A percentile compares a stretch with the other conserved stretches of the same genome.
phyloP scores from a whole-genome alignment of 2,888 invertebrate species.

The Orchesellides sinensis region DNA sequence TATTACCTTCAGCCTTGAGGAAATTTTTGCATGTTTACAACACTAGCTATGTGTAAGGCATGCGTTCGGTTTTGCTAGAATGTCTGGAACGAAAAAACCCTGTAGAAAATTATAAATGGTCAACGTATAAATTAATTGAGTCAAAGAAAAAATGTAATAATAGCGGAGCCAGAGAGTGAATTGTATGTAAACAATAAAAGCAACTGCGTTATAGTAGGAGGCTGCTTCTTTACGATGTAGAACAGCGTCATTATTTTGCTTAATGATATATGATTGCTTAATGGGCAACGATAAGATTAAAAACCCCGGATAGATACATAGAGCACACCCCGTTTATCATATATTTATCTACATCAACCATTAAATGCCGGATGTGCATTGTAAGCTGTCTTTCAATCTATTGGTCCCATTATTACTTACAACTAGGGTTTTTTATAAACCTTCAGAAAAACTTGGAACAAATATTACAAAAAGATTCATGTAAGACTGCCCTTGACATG shows the following conservation, averaged over 20 bases:
- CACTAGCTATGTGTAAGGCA: background rate
- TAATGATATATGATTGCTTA: conserved; percentile 46
- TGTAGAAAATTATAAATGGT: background rate
- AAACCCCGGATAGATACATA: background rate
- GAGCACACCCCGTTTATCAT: conserved; percentile 17
- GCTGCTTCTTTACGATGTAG: too few relatives aligned
- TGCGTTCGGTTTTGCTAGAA: too few relatives aligned
- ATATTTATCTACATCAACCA: conserved; percentile 36
- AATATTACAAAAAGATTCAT: too few relatives aligned
- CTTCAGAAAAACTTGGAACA: too few relatives aligned
- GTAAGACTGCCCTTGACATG: too few relatives aligned
- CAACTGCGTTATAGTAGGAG: too few relatives aligned
- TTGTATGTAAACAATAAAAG: too few relatives aligned
- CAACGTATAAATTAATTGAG: conserved; percentile 47
- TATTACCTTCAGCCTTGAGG: conserved; percentile 9
- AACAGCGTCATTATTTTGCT: conserved; percentile 21
- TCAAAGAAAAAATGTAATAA: background rate
- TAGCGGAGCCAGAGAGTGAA: too few relatives aligned
- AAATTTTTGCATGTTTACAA: conserved; percentile 1
- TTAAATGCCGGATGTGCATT: conserved; percentile 33
- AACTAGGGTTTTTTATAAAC: too few relatives aligned
- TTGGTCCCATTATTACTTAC: too few relatives aligned
- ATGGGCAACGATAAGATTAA: conserved; percentile 40
- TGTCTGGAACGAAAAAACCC: too few relatives aligned
- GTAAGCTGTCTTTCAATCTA: background rate